Percentiles rank a stretch among this genome's conserved stretches.
These are phyloP conservation scores for Trachelus tabidus DNA, from an alignment of 2,888 invertebrate species.

Conservation along the genomic window DNA sequence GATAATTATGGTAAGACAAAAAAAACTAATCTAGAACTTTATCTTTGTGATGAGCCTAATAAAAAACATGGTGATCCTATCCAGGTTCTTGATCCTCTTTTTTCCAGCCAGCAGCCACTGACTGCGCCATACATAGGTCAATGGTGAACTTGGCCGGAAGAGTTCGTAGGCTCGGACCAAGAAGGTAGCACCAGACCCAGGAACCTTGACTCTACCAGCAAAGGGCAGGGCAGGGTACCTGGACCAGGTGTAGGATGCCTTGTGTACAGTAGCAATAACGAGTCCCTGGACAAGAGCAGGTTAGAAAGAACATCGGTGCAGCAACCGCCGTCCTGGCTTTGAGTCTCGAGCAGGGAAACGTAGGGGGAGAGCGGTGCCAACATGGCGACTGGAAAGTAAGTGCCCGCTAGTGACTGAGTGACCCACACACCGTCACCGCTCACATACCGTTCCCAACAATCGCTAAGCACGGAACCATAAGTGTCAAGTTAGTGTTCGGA, in stretches of 20 bases:
- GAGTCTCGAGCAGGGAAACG: not conserved
- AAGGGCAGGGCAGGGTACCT: not conserved
- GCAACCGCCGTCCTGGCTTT: not conserved
- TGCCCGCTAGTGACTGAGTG: conserved; percentile 48
- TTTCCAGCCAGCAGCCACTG: not conserved
- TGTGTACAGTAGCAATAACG: not conserved
- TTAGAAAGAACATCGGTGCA: not conserved
- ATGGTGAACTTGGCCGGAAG: not conserved
- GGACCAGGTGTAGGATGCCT: not conserved
- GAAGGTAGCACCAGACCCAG: not conserved
- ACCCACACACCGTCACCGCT: conserved; percentile 47
- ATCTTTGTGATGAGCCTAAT: not conserved
- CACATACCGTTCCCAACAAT: conserved; percentile 49
- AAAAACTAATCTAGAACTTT: not conserved
- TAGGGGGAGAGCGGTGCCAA: conserved; percentile 38
- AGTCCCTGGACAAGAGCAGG: not conserved
- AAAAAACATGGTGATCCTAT: too few relatives aligned
- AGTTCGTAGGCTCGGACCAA: not conserved
- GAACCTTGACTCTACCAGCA: not conserved
- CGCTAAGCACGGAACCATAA: conserved; percentile 34
- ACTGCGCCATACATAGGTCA: not conserved
- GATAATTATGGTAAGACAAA: not conserved
- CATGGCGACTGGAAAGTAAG: conserved; percentile 56
- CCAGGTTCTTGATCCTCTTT: not conserved
- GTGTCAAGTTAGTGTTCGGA: conserved; percentile 19